Conservation (phyloP, 2,113 vertebrate genomes). For the Anoplopoma fimbria region DNA sequence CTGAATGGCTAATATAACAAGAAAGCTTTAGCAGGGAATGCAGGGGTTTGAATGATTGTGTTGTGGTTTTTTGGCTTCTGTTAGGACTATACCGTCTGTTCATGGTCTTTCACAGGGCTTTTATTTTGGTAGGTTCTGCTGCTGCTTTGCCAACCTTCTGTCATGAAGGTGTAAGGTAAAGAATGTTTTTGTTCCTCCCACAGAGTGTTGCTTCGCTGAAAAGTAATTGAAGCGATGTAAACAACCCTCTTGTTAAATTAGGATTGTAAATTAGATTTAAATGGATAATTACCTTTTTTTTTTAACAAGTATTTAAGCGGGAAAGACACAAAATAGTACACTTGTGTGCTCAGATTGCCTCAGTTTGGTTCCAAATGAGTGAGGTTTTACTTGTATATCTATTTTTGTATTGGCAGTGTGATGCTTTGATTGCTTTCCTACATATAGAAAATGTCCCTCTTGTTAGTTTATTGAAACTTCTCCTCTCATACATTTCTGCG, state of each 20-base stretch:
- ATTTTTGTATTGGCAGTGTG: neutral
- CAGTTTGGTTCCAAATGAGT: neutral
- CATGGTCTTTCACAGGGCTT: conserved; percentile 6
- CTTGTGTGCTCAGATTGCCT: neutral
- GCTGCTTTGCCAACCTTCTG: conserved; percentile 22
- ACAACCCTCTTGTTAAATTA: conserved; percentile 24
- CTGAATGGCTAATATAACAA: neutral
- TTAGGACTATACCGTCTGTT: conserved; percentile 11
- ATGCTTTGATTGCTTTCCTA: neutral
- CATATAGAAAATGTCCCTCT: neutral
- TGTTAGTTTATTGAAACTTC: neutral
- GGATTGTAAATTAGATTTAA: conserved; percentile 38
- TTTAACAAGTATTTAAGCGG: conserved; percentile 41
- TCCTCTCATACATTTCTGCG: neutral
- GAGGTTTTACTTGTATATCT: neutral
- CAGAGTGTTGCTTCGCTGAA: neutral
- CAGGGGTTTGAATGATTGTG: neutral
- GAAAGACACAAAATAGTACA: neutral
- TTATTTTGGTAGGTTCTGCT: neutral
- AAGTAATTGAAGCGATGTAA: conserved; percentile 25
- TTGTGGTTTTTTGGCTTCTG: neutral
- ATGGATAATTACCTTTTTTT: conserved; percentile 27
- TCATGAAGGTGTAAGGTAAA: neutral
- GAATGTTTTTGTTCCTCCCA: conserved; percentile 2
- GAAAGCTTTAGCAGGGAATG: neutral